Conservation (phyloP, 2,888 invertebrate species). For the Philhelius pedissequus region DNA sequence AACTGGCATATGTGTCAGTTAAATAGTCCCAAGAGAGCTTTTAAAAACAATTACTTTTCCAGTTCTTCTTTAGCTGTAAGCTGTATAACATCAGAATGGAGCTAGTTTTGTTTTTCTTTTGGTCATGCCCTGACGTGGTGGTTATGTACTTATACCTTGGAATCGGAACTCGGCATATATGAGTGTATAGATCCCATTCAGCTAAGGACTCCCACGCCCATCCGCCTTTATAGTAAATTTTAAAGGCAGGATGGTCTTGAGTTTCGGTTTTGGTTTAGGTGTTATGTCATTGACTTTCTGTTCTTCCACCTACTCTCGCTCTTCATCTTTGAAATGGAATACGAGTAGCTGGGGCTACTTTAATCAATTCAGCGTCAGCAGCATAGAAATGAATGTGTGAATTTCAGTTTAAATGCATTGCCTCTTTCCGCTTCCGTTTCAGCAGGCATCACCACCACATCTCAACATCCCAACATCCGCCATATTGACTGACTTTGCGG, state of each 20-base stretch:
- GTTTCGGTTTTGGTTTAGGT: constrained; percentile 31
- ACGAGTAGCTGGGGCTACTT: constrained; percentile 61
- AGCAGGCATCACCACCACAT: not conserved
- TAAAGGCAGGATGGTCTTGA: not conserved
- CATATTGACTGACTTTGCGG: constrained; percentile 53
- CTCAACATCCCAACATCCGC: not conserved
- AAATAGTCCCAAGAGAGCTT: constrained; percentile 44
- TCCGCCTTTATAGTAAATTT: not conserved
- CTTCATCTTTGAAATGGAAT: constrained; percentile 2
- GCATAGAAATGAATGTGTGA: constrained; percentile 31
- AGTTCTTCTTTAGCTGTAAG: constrained; percentile 14
- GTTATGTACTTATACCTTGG: too few relatives aligned
- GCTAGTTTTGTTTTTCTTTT: not conserved
- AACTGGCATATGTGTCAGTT: constrained; percentile 28
- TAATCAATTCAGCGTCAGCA: constrained; percentile 52
- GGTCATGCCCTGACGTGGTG: not conserved
- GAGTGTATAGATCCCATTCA: not conserved
- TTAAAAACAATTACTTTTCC: constrained; percentile 53
- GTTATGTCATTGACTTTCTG: constrained; percentile 47
- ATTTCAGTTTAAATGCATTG: constrained; percentile 61
- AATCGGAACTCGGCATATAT: not conserved
- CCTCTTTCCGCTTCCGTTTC: constrained; percentile 2
- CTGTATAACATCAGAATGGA: not conserved
- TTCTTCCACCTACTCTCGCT: not conserved
- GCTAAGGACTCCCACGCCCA: not conserved